Percentiles rank a stretch among this genome's conserved stretches.
Conservation (phyloP, 2,888 invertebrate genomes). For the Lasioglossum pauxillum region DNA sequence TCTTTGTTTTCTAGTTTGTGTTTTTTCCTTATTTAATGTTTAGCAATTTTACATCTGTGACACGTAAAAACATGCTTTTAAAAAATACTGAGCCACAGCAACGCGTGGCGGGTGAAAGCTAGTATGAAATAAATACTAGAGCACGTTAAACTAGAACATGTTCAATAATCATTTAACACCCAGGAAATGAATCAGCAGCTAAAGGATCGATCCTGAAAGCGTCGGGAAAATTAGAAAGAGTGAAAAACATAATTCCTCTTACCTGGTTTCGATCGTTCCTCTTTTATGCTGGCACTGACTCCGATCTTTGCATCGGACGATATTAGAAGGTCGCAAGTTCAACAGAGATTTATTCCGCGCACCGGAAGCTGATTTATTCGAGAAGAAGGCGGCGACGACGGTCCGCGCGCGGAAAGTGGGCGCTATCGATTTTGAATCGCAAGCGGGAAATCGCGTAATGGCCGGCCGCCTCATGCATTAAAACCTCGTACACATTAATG, state of each 20-base stretch:
- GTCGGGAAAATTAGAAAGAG: neutral
- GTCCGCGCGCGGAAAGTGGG: neutral
- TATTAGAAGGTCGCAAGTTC: neutral
- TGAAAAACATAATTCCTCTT: neutral
- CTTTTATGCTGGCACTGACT: neutral
- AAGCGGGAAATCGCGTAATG: constrained; percentile 34
- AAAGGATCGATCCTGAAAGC: neutral
- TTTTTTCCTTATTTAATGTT: too few relatives aligned
- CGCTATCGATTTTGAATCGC: constrained; percentile 20
- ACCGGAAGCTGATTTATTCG: constrained; percentile 11
- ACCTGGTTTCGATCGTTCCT: neutral
- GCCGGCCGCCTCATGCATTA: constrained; percentile 43
- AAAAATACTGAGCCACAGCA: too few relatives aligned
- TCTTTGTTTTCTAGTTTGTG: too few relatives aligned
- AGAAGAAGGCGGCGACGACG: neutral
- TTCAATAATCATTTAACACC: neutral
- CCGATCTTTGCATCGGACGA: neutral
- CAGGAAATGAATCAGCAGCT: neutral
- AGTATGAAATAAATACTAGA: neutral
- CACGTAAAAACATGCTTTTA: too few relatives aligned
- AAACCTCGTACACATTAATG: constrained; percentile 41
- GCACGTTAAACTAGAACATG: neutral
- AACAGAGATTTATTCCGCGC: neutral
- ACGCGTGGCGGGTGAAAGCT: too few relatives aligned
- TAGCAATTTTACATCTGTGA: too few relatives aligned